A percentile compares a stretch with the other conserved stretches of the same genome.
phyloP scores from a whole-genome alignment of 2,797 vertebrate species.

The Austrolebias charrua region DNA sequence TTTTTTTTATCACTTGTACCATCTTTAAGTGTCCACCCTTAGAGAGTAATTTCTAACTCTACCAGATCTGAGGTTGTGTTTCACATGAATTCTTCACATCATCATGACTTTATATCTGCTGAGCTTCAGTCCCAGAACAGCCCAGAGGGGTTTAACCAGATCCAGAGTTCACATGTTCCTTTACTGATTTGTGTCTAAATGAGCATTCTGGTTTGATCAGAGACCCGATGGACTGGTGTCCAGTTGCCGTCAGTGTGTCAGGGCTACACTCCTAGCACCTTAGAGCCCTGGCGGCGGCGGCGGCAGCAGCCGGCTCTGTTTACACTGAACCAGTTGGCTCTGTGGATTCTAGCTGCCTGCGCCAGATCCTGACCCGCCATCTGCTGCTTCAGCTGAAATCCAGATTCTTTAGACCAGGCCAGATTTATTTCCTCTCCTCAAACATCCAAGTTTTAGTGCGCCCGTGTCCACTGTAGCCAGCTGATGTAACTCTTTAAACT shows the following conservation, averaged over 20 bases:
- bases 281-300: background rate
- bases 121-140: background rate
- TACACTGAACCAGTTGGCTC: conserved; percentile 3
- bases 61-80: background rate
- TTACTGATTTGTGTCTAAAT: background rate
- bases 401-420: conserved; percentile 3
- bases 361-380: conserved; percentile 15
- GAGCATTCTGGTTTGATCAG: background rate
- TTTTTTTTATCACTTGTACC: too few relatives aligned
- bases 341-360: background rate
- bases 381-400: conserved; percentile 6
- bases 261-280: conserved; percentile 10
- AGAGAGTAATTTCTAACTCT: too few relatives aligned
- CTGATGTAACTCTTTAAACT: too few relatives aligned
- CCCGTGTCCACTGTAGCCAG: background rate
- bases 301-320: conserved; percentile 9
- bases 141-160: background rate
- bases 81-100: background rate
- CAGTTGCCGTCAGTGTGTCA: background rate
- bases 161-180: background rate
- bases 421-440: background rate
- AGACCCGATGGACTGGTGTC: background rate
- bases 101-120: background rate
- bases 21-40: too few relatives aligned
- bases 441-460: background rate